These are phyloP conservation scores for Sphecodes monilicornis DNA, from an alignment of 2,888 invertebrate species.

Conservation along the genomic window DNA sequence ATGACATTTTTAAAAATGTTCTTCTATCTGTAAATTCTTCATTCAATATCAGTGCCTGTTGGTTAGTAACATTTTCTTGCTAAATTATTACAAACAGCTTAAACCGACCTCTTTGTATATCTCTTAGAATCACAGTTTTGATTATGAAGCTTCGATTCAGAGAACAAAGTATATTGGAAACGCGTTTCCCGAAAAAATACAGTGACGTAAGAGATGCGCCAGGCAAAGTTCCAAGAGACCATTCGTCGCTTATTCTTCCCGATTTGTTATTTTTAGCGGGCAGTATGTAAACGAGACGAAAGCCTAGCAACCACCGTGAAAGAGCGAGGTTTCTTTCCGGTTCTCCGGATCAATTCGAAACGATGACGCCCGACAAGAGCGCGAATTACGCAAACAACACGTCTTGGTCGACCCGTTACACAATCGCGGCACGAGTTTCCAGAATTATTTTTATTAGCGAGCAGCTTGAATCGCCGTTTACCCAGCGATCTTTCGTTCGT, in stretches of 20 bases:
- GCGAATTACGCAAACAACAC: conserved; percentile 64
- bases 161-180: not conserved
- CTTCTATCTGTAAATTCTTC: not conserved
- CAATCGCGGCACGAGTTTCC: conserved; percentile 50
- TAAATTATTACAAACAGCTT: not conserved
- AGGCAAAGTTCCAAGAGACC: not conserved
- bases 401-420: conserved; percentile 47
- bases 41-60: not conserved
- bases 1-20: too few species aligned
- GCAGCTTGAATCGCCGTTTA: not conserved
- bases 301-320: not conserved
- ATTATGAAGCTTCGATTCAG: not conserved
- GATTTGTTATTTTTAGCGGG: not conserved
- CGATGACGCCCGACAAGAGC: conserved; percentile 24
- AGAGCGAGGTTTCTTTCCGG: conserved; percentile 22
- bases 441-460: conserved; percentile 48
- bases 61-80: not conserved
- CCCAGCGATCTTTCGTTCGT: not conserved
- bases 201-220: not conserved
- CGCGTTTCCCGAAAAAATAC: not conserved
- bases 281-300: conserved; percentile 28
- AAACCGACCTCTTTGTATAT: too few species aligned
- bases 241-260: not conserved
- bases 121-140: not conserved
- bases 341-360: conserved; percentile 35